Base-by-base conservation (phyloP, 1,140 invertebrate species). In the Drosophila bocki region DNA sequence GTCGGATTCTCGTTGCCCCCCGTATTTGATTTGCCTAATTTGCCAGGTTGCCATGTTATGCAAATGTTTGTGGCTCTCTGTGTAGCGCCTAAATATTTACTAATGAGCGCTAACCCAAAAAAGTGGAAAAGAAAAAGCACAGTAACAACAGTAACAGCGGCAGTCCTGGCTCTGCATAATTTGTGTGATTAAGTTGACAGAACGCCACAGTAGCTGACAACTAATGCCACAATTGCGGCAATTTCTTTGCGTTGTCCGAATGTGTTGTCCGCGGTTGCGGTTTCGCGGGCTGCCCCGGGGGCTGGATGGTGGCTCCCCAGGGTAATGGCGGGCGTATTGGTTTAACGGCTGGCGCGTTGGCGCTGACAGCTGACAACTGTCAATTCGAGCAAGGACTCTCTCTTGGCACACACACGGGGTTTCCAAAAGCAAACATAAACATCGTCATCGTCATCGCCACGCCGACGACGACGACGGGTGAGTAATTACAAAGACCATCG, bases 1-100 rank as follows among this genome's bases (percentile, higher is more conserved):
- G 22, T 48, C 26, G 50, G 12, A 69, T 57, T 48, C 29, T 35
- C 59, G 45, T 42, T 22, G 41, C 11, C 45, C 22, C 33, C 56
- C 68, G n/a, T n/a, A 72, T 77, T 90, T 80, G 85, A 80, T 84
- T 87, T 84, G 78, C 61, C 78, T 80, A 84, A 90, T 90, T 88
- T 88, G 84, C 78, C 77, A 75, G 72, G 37, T 70, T 80, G 70
- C 74, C 76, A 78, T 79, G 78, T 90, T 90, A 80, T 90, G 78
- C 80, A 69, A 75, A 80, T 86, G 60, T 80, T 82, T 72, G 77
- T 50, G 60, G 63, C 56, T 57, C 56, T 57, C 71, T 58, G 32
- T 64, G 41, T 51, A 41, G 42, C 37, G 56, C 79, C 50, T 81
- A 72, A 90, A 88, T 88, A 80, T 75, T 72, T 65, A 80, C 85